Percentiles rank a stretch among this genome's conserved stretches.
These are phyloP conservation scores for Eudemis profundana DNA, from an alignment of 2,888 invertebrate species.

Conservation along the genomic window DNA sequence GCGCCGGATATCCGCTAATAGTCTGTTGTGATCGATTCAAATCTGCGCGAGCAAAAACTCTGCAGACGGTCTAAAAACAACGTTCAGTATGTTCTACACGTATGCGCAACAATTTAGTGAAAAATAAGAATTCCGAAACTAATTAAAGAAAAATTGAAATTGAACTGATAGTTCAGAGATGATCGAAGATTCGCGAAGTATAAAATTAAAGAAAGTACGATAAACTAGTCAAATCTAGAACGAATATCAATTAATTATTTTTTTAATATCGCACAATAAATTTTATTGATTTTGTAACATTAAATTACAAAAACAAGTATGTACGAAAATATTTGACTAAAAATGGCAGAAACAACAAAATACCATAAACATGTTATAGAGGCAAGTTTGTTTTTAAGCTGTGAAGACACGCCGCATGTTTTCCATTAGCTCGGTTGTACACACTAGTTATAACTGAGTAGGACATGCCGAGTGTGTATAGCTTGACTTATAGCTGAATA, in stretches of 20 bases:
- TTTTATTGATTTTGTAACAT: constrained; percentile 71
- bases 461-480: no score
- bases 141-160: constrained; percentile 15
- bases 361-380: constrained; percentile 65
- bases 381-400: constrained; percentile 52
- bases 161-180: constrained; percentile 14
- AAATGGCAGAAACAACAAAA: constrained; percentile 75
- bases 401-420: constrained; percentile 7
- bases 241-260: constrained; percentile 61
- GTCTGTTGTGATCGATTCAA: constrained; percentile 63
- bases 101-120: constrained; percentile 16
- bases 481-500: no score
- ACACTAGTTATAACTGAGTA: no score
- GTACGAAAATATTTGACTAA: constrained; percentile 82
- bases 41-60: constrained; percentile 47
- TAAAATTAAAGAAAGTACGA: constrained; percentile 25
- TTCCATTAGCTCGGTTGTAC: no score
- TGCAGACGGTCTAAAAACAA: constrained; percentile 2
- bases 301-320: constrained; percentile 70
- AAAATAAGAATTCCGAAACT: constrained; percentile 5
- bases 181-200: constrained; percentile 23
- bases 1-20: constrained; percentile 80
- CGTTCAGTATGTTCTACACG: background rate
- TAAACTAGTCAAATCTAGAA: constrained; percentile 57
- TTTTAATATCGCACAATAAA: constrained; percentile 71